A percentile compares a stretch with the other conserved stretches of the same genome.
Evolutionary conservation across 2,888 invertebrate species (phyloP).

Genomic region (Amphipoea lucens): DNA sequence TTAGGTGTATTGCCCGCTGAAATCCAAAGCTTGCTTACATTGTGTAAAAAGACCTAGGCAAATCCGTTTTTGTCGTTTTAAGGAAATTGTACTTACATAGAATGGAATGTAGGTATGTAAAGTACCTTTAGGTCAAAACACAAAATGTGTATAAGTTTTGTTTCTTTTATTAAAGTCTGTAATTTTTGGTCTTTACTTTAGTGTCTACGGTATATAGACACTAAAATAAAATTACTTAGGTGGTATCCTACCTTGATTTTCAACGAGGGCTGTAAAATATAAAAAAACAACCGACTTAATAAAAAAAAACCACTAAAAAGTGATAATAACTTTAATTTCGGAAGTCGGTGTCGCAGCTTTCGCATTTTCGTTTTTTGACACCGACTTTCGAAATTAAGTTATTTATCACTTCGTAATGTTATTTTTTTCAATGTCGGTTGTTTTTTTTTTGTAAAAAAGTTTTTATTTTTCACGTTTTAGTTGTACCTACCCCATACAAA

Average conservation of each 20-base stretch:
- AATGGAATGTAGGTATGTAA: background rate
- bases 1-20: conserved; percentile 42
- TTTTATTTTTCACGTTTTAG: too few species aligned
- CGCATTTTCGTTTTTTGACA: too few species aligned
- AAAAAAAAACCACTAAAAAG: too few species aligned
- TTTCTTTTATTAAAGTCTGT: background rate
- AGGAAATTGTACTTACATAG: background rate
- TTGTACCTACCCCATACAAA: too few species aligned
- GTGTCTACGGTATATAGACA: background rate
- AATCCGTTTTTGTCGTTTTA: conserved; percentile 24
- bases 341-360: too few species aligned
- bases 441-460: too few species aligned
- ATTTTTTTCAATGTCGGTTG: too few species aligned
- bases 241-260: background rate
- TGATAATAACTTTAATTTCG: too few species aligned
- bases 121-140: background rate
- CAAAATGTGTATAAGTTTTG: background rate
- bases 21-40: conserved; percentile 26
- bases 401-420: too few species aligned
- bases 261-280: background rate
- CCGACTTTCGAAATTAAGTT: too few species aligned
- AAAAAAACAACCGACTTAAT: background rate
- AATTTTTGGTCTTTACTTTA: background rate
- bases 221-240: too few species aligned
- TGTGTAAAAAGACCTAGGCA: conserved; percentile 39